These are phyloP conservation scores for Nanorana parkeri DNA, from an alignment of 2,113 vertebrate genomes.

Conservation along the genomic window DNA sequence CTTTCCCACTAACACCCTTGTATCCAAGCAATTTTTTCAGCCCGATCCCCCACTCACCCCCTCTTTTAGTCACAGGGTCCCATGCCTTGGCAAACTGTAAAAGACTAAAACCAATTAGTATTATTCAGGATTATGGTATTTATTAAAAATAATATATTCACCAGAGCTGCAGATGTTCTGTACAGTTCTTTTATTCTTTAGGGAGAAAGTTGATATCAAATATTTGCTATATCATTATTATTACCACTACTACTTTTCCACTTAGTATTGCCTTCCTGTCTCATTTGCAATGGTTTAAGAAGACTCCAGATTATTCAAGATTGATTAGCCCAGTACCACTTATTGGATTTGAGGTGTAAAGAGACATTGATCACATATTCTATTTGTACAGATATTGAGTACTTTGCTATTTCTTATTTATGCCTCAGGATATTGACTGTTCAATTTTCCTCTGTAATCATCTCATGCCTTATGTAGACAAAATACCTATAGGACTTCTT, in stretches of 20 bases:
- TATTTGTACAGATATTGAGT: conserved; percentile 26
- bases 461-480: conserved; percentile 2
- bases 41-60: no score
- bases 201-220: no score
- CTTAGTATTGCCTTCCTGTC: not conserved
- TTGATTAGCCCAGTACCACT: conserved; percentile 14
- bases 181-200: no score
- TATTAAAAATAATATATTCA: no score
- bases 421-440: conserved; percentile 10
- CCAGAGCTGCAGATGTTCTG: no score
- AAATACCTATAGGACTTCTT: conserved; percentile 18
- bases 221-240: no score
- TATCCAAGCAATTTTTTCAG: no score
- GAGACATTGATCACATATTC: conserved; percentile 46
- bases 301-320: conserved; percentile 26
- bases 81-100: no score
- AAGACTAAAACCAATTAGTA: no score
- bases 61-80: no score
- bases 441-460: conserved; percentile 11
- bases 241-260: not conserved
- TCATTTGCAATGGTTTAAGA: not conserved
- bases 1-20: no score
- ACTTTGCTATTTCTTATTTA: conserved; percentile 20
- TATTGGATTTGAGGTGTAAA: conserved; percentile 17
- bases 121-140: no score